phyloP scores from a whole-genome alignment of 2,888 invertebrate genomes.

The Amorpha juglandis region DNA sequence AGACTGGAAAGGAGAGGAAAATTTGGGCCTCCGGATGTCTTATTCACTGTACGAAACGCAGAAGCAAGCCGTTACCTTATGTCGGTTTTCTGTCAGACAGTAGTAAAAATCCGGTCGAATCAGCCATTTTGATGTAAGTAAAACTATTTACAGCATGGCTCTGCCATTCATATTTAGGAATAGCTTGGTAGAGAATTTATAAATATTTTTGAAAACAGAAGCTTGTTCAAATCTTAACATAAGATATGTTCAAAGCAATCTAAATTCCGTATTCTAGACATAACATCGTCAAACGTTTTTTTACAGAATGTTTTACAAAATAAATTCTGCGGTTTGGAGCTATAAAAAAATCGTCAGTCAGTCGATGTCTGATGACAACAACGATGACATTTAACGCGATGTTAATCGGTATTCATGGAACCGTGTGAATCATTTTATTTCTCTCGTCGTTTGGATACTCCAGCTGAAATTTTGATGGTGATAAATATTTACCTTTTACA shows the following conservation, averaged over 20 bases:
- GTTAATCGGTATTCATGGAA: conserved; percentile 20
- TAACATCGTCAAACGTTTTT: conserved; percentile 26
- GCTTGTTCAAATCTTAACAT: background rate
- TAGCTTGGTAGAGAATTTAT: no score
- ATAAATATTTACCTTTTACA: background rate
- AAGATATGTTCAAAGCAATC: background rate
- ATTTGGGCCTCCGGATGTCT: no score
- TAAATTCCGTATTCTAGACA: conserved; percentile 17
- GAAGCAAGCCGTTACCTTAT: no score
- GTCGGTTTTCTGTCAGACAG: no score
- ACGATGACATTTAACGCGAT: conserved; percentile 20
- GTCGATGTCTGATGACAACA: conserved; percentile 9
- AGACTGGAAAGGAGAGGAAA: no score
- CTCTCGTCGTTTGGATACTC: background rate
- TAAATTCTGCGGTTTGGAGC: conserved; percentile 12
- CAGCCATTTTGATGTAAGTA: no score
- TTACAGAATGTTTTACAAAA: background rate
- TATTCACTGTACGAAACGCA: no score
- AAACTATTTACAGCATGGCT: no score
- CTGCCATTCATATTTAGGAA: no score
- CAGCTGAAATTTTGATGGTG: background rate
- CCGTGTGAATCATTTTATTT: background rate
- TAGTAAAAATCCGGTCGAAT: no score
- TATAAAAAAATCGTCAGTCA: conserved; percentile 17
- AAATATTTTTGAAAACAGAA: background rate